Evolutionary conservation across 2,797 vertebrate genomes (phyloP), one percentile per base, ranked within the genome.

Genomic region (Leptatherina wallacei): DNA sequence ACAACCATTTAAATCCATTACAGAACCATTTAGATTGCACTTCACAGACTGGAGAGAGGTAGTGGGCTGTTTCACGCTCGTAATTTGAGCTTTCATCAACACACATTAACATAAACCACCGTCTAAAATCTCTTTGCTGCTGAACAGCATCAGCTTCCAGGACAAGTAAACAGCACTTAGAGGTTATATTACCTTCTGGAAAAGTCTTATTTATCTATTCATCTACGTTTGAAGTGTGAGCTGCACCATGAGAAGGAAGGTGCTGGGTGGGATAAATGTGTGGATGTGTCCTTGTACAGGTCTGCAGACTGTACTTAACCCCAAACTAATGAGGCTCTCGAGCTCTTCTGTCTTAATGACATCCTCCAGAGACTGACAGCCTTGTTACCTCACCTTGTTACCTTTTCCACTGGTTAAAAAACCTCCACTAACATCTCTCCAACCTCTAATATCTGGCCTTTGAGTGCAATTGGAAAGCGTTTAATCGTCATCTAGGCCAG

Each of bases 341-440:
- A 81, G 82, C 73, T 73, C 71, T 57, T 79, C 75, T 64, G 68
- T 84, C 81, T 76, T 89, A 92, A 91, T 88, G 86, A 88, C 80
- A 76, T 71, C 75, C 79, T 59, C n/a, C 71, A 47, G 77, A 83
- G 89, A 91, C 55, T 89, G 91, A 85, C 88, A 88, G 84, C 65
- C 84, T 79, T 77, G 85, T 86, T 89, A 82, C 52, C 51, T 65
- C 85, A 69, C 72, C 71, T 67, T 67, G 22, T 44, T 64, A 24
- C 49, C 13, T 27, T 40, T 27, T 52, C 20, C 20, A 14, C 38
- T 14, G 13, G 38, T 40, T 38, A 11, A 38, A 40, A 40, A 40
- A 22, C 20, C 42, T 8, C 44, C 44, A 49, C n/a, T 49, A 49
- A 49, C 44, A 49, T 49, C 44, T 49, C 44, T 49, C 44, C n/a